Evolutionary conservation across 1,140 invertebrate species (phyloP).

Genomic region (Trichonephila clavipes): DNA sequence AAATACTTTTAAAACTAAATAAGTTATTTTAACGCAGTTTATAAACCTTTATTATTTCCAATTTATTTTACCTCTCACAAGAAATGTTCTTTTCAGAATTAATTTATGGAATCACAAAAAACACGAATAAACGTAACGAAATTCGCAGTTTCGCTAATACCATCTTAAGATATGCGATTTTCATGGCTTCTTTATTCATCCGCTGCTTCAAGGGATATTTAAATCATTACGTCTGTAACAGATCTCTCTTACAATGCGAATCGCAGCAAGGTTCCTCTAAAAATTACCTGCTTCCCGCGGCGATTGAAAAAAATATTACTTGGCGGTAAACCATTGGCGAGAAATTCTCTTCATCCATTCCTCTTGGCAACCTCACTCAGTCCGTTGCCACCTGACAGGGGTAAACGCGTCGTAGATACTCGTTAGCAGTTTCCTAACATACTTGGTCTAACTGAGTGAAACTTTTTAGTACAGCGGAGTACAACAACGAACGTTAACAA

Average conservation of each 20-base stretch:
- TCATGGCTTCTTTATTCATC: background rate
- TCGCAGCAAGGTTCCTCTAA: constrained; percentile 35
- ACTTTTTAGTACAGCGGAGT: background rate
- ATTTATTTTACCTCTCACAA: too few species aligned
- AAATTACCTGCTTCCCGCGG: constrained; percentile 36
- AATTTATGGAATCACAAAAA: background rate
- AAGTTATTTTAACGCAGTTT: too few species aligned
- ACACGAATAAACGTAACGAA: background rate
- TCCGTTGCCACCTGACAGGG: constrained; percentile 74
- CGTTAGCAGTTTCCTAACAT: constrained; percentile 56
- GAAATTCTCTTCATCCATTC: background rate
- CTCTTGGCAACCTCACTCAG: constrained; percentile 47
- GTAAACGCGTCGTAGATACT: constrained; percentile 19
- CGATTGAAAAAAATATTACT: background rate
- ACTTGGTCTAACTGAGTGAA: background rate
- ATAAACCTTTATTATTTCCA: too few species aligned
- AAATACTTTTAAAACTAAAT: too few species aligned
- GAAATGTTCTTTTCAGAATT: background rate
- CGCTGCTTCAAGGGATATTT: constrained; percentile 32
- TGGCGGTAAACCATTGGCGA: constrained; percentile 63
- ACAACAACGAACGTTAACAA: background rate
- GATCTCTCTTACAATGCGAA: constrained; percentile 47
- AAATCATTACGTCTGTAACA: constrained; percentile 61
- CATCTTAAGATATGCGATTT: background rate
- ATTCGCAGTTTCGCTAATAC: background rate